Conservation (phyloP, 2,113 vertebrate genomes). For the Progne subis region DNA sequence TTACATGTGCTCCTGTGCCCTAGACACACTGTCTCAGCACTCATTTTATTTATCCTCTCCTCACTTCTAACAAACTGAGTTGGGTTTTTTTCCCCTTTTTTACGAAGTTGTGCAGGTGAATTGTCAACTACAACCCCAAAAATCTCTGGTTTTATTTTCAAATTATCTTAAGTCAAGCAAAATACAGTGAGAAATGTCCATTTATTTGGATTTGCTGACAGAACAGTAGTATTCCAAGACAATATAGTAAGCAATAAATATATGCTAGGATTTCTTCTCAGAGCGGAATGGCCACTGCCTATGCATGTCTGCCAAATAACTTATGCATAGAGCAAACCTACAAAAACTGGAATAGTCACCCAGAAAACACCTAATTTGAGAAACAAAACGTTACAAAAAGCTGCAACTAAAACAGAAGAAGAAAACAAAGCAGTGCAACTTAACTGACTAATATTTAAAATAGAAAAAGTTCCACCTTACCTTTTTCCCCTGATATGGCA, state of each 20-base stretch:
- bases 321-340: background rate
- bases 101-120: background rate
- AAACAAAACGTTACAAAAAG: background rate
- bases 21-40: background rate
- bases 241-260: background rate
- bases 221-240: background rate
- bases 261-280: background rate
- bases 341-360: background rate
- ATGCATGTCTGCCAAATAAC: background rate
- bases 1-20: background rate
- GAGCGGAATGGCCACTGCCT: background rate
- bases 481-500: conserved; percentile 75
- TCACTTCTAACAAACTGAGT: background rate
- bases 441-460: background rate
- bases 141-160: background rate
- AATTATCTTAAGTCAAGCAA: background rate
- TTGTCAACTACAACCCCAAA: background rate
- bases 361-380: background rate
- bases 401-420: background rate
- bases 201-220: background rate
- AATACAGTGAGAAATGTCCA: background rate
- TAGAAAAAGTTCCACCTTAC: conserved; percentile 58
- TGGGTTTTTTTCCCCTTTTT: background rate
- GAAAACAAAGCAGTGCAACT: background rate
- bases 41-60: background rate